A percentile compares a stretch with the other conserved stretches of the same genome.
Evolutionary conservation across 2,888 invertebrate genomes (phyloP).

Genomic region (Ditylenchus weischeri): DNA sequence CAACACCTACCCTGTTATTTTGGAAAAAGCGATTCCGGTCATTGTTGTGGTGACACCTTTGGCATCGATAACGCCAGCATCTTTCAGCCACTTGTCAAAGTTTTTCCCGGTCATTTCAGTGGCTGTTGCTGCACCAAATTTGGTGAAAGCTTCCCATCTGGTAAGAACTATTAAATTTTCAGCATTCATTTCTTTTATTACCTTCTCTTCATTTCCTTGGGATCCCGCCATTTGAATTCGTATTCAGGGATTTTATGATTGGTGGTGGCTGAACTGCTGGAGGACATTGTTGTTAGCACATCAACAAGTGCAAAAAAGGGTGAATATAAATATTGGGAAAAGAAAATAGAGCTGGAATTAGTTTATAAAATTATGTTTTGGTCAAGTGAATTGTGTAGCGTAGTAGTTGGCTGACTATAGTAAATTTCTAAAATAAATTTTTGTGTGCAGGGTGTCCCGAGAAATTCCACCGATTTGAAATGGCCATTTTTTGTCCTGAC

Average conservation of each 20-base stretch:
- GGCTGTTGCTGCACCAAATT: conserved; percentile 52
- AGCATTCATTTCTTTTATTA: background rate
- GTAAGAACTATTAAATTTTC: too few species aligned
- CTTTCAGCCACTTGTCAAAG: conserved; percentile 59
- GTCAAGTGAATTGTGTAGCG: too few species aligned
- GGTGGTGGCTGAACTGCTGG: conserved; percentile 12
- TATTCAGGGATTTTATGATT: conserved; percentile 18
- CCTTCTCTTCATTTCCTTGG: conserved; percentile 27
- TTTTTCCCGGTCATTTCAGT: conserved; percentile 59
- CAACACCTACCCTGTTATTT: conserved; percentile 37
- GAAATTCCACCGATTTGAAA: too few species aligned
- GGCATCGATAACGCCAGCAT: conserved; percentile 40
- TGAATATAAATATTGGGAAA: background rate
- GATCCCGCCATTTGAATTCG: conserved; percentile 31
- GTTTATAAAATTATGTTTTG: too few species aligned
- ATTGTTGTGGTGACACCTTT: conserved; percentile 38
- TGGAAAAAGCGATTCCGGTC: conserved; percentile 46
- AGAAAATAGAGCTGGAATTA: too few species aligned
- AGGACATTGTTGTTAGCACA: conserved; percentile 15
- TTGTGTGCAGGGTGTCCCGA: too few species aligned
- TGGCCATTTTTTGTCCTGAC: too few species aligned
- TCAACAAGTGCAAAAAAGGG: background rate
- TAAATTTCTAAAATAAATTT: too few species aligned
- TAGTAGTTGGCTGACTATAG: too few species aligned
- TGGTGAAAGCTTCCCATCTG: conserved; percentile 54